Evolutionary conservation across 2,797 vertebrate genomes (phyloP).

Genomic region (Loriculus beryllinus): DNA sequence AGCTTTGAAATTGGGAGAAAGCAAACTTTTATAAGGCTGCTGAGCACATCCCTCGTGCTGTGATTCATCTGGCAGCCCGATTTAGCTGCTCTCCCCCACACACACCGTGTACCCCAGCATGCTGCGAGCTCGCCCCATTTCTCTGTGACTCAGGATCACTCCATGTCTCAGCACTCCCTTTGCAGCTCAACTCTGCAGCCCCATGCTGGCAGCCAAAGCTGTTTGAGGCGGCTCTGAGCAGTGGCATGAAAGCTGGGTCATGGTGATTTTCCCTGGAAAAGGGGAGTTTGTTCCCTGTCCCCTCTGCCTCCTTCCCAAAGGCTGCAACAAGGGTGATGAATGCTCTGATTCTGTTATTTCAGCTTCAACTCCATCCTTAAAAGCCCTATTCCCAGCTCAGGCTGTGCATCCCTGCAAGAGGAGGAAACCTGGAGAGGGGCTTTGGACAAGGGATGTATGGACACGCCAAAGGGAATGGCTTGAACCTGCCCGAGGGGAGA

Average conservation of each 20-base stretch:
- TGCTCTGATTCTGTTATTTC: neutral
- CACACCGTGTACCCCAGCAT: neutral
- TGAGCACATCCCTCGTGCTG: neutral
- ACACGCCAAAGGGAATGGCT: neutral
- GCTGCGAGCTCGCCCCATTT: rapidly evolving
- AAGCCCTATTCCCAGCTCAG: neutral
- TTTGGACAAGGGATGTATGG: neutral
- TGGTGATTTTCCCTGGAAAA: neutral
- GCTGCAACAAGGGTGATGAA: neutral
- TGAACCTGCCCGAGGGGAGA: neutral
- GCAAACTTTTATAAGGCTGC: neutral
- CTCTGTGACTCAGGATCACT: neutral
- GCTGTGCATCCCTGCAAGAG: rapidly evolving
- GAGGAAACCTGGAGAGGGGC: neutral
- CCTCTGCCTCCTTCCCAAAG: neutral
- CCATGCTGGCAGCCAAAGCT: rapidly evolving
- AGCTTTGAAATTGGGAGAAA: neutral
- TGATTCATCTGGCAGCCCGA: neutral
- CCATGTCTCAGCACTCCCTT: rapidly evolving
- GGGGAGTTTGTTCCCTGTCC: rapidly evolving
- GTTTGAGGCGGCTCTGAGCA: rapidly evolving
- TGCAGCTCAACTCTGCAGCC: neutral
- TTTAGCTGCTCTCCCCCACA: neutral
- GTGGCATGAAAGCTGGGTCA: rapidly evolving
- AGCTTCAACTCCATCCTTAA: neutral